Conservation (phyloP, 2,797 vertebrate species). For the Bothrops alternatus region DNA sequence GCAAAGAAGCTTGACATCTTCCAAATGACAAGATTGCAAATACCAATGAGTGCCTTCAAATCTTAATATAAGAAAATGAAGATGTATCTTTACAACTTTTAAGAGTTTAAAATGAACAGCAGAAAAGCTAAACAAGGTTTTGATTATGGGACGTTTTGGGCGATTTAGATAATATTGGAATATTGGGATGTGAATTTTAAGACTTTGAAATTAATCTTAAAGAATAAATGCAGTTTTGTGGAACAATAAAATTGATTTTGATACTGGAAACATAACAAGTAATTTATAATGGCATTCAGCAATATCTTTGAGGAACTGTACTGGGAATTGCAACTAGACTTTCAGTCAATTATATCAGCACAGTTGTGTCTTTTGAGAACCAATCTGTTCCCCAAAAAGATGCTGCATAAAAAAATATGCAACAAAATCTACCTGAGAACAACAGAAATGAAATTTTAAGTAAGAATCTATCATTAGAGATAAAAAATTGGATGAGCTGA, state of each 20-base stretch:
- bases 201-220: not conserved
- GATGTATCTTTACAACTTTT: not conserved
- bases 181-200: not conserved
- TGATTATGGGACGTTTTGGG: not conserved
- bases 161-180: not conserved
- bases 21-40: not conserved
- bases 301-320: not conserved
- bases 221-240: not conserved
- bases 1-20: not conserved
- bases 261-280: not conserved
- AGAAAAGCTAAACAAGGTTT: not conserved
- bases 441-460: not conserved
- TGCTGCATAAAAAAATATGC: not conserved
- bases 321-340: not conserved
- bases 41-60: not conserved
- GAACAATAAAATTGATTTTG: not conserved
- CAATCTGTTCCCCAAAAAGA: not conserved
- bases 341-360: not conserved
- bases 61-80: not conserved
- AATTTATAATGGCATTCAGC: not conserved
- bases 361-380: not conserved
- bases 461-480: not conserved
- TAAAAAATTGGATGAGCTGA: not conserved
- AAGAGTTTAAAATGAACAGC: not conserved
- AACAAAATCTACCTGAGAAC: not conserved